phyloP scores from a whole-genome alignment of 1,140 invertebrate genomes.

The Octopus bimaculoides region DNA sequence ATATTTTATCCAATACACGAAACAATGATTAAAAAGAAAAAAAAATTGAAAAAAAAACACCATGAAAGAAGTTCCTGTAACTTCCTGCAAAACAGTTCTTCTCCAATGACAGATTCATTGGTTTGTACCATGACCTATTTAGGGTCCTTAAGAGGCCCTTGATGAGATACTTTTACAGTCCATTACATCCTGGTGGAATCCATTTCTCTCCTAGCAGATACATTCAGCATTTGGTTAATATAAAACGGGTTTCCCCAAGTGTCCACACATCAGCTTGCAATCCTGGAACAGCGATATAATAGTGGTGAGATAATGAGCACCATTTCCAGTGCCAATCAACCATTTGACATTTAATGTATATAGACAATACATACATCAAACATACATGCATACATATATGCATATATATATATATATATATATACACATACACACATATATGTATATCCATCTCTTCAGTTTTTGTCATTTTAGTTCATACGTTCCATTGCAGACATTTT shows the following conservation, averaged over 20 bases:
- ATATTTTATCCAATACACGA: background rate
- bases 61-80: constrained; percentile 13
- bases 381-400: constrained; percentile 13
- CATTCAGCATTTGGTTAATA: background rate
- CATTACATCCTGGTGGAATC: background rate
- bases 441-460: background rate
- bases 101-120: background rate
- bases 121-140: background rate
- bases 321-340: background rate
- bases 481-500: background rate
- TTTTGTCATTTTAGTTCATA: background rate
- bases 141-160: too few species aligned
- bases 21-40: background rate
- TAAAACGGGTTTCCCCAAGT: too few species aligned
- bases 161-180: too few species aligned
- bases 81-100: background rate
- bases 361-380: background rate
- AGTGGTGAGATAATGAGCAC: constrained; percentile 8
- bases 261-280: background rate
- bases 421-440: constrained; percentile 15
- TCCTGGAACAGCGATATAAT: constrained; percentile 7
- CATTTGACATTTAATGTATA: background rate
- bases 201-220: background rate
- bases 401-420: constrained; percentile 15
- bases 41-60: background rate